Percentiles rank a stretch among this genome's conserved stretches.
Conservation (phyloP, 1,140 invertebrate genomes). For the Harlomillsia oculata region DNA sequence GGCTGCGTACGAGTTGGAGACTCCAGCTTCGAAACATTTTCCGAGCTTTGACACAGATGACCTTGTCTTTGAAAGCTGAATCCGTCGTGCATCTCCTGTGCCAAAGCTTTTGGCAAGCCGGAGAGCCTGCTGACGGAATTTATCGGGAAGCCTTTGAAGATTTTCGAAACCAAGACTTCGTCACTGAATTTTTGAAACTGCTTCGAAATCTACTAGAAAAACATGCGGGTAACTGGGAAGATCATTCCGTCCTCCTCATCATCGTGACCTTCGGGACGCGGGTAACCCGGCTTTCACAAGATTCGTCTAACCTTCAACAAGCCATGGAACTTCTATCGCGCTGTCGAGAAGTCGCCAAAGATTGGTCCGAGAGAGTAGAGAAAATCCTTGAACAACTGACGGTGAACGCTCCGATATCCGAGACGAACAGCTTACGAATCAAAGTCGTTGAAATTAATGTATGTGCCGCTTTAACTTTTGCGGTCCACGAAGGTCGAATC, state of each 20-base stretch:
- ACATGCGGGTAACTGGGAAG: conserved; percentile 18
- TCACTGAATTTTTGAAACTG: conserved; percentile 14
- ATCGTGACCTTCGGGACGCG: conserved; percentile 6
- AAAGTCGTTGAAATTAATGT: conserved; percentile 17
- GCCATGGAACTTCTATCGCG: neutral
- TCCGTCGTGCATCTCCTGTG: conserved; percentile 17
- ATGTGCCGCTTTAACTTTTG: conserved; percentile 11
- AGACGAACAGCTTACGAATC: conserved; percentile 8
- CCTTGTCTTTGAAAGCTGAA: conserved; percentile 11
- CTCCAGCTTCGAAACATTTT: conserved; percentile 25
- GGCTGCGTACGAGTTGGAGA: conserved; percentile 14
- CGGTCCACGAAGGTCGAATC: neutral
- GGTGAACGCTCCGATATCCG: neutral
- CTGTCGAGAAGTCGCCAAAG: neutral
- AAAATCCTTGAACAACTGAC: neutral
- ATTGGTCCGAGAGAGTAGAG: conserved; percentile 9
- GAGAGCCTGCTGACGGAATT: neutral
- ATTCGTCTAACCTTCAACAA: no score
- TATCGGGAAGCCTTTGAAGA: conserved; percentile 9
- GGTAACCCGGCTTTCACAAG: neutral
- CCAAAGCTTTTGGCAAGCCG: conserved; percentile 22
- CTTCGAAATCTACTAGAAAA: neutral
- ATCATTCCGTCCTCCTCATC: conserved; percentile 5
- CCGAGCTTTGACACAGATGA: neutral
- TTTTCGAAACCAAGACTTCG: conserved; percentile 3